Conservation (phyloP, 2,797 vertebrate genomes). For the Tamandua tetradactyla region DNA sequence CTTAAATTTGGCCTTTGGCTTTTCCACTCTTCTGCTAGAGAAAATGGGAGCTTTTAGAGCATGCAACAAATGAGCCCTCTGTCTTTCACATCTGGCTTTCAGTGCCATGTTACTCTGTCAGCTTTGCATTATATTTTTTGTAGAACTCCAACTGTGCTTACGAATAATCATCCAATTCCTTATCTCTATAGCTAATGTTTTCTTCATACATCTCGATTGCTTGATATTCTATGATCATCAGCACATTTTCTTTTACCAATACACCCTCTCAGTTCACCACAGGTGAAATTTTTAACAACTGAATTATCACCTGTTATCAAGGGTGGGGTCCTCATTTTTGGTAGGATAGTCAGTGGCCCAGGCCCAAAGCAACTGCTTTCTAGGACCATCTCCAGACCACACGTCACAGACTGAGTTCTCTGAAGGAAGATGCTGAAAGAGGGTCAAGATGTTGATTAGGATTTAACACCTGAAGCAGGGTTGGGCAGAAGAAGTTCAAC, state of each 20-base stretch:
- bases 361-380: background rate
- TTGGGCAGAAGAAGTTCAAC: background rate
- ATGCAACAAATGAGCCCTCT: background rate
- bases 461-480: background rate
- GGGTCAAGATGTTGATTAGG: background rate
- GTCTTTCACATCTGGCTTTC: background rate
- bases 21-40: background rate
- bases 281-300: background rate
- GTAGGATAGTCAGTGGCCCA: background rate
- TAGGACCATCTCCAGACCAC: background rate
- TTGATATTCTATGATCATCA: background rate
- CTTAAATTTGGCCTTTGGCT: background rate
- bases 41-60: background rate
- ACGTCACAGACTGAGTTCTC: background rate
- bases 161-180: background rate
- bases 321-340: background rate
- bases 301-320: background rate
- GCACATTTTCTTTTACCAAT: background rate
- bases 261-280: background rate
- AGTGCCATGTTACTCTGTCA: background rate
- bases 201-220: background rate
- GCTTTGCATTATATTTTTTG: background rate
- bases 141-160: background rate
- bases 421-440: background rate
- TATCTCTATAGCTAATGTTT: background rate